Base-by-base conservation (phyloP, 2,113 vertebrate genomes). In the Larimichthys polyactis region DNA sequence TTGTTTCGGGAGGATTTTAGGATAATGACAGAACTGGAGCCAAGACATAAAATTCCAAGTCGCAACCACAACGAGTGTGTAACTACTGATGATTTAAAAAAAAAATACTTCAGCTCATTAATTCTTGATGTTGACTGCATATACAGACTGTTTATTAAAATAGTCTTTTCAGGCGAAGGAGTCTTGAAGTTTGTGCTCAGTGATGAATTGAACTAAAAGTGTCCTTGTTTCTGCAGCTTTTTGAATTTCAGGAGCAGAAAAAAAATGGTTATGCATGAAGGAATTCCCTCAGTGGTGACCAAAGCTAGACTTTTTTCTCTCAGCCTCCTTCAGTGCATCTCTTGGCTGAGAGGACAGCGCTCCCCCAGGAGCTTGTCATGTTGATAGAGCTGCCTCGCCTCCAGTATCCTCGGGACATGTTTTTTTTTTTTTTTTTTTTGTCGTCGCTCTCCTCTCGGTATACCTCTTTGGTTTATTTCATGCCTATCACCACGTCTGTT, bases 281-380 rank as follows among this genome's bases (percentile, higher is more conserved):
- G 82, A 89, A 86, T 65, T 79, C 87, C 83, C 80, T 77, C 62
- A 55, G 75, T n/a, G 80, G 14, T 55, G 86, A 79, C 81, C 86
- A 81, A 69, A 81, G 67, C 76, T 7, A 12, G 43, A 72, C 69
- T 62, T 19, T 63, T 40, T 54, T 66, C 55, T 48, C 52, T 43
- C 69, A n/a, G 22, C 49, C 68, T 71, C 43, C 48, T 66, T 75
- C 68, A 15, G 63, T 19, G 81, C 59, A 14, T 79, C 78, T 79
- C 40, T 4, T 5, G 65, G 79, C 82, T 14, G 82, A 69, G 79
- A 79, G 81, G 84, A 83, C 86, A 7, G 11, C 69, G 12, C 36
- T 79, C 65, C 60, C 19, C 46, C 62, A 83, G 74, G 83, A 85
- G 75, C 70, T 62, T 22, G 74, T 87, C 79, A 43, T 71, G 72